Base-by-base conservation (phyloP, 2,113 vertebrate species). In the Lates calcarifer region DNA sequence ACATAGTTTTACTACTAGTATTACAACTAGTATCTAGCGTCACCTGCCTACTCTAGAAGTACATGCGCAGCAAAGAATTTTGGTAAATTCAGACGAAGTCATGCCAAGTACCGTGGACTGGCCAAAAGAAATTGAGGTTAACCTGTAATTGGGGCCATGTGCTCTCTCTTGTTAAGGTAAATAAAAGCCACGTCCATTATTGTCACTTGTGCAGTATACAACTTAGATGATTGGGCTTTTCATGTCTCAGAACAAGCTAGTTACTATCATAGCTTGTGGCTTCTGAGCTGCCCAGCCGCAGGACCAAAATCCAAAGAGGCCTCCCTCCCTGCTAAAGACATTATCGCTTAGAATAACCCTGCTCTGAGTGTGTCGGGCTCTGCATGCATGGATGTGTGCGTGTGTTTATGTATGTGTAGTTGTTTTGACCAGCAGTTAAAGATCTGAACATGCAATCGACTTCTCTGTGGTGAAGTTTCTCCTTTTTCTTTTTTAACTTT, bases 341-440 rank as follows among this genome's bases (percentile, higher is more conserved):
- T 94, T 90, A 94, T 86, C 26, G 64, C 91, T 88, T 12, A 90
- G 91, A 93, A 93, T 93, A 94, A 91, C 87, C 74, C 63, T 2
- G 70, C 66, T 75, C 74, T 15, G 37, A 75, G 68, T 76, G 87
- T 57, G 51, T 66, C 5, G 10, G 58, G 53, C 71, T 57, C 33
- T 28, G 53, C 37, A 55, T 77, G 77, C 67, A 29, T 76, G 57
- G 31, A 41, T 65, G 68, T 62, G 58, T 79, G 74, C 66, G 77
- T 57, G 66, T 77, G 84, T 73, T 28, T 76, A 51, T 65, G 37
- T 56, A 62, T 81, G 70, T 82, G 77, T 65, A 64, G 82, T 73
- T 93, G 86, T 91, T 93, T 90, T 90, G 89, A 90, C 84, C 90
- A 77, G 81, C 64, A 87, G 82, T 90, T 91, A 82, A 88, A 91